Base-by-base conservation (phyloP, 1,140 invertebrate species). In the Drosophila sturtevanti region DNA sequence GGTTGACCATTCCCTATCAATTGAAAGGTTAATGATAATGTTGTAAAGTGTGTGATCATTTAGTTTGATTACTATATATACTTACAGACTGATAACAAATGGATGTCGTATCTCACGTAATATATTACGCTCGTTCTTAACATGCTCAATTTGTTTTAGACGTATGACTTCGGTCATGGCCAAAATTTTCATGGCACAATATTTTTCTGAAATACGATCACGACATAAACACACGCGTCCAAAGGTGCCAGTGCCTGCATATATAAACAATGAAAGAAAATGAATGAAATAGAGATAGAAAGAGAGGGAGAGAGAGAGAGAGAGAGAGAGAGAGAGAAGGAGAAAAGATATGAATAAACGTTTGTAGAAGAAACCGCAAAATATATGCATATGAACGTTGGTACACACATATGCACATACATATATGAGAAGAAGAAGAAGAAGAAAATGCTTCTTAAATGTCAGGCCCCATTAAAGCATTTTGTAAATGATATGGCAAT, bases 71-170 rank as follows among this genome's bases (percentile, higher is more conserved):
- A 9, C 4, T 70, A 31, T 41, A 21, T 35, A 4, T 89, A 96
- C 97, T 97, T 94, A 98, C 97, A 99, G 94, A 91, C 97, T 97
- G 24, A 99, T 97, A 71, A 99, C 96, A 92, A 99, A 99, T 61
- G 98, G 98, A 94, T 99, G 98, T 74, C 95, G 95, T 59, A 98
- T 96, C 93, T 96, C 95, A 68, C 95, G 93, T 52, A 99, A 93
- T 77, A 99, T 98, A 77, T 95, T 96, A 90, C 98, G 98, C 92
- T 99, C 98, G 91, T 98, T 98, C 93, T 97, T 97, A 16, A 98
- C 97, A 92, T 99, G 98, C 85, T 98, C 97, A 56, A 98, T 96
- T 93, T 98, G 97, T 92, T 98, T 98, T 59, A 98, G 93, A 87
- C 97, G 94, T 81, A 99, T 97, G 34, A 99, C 96, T 92, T 98